A percentile compares a stretch with the other conserved stretches of the same genome.
Conservation (phyloP, 2,888 invertebrate genomes). For the Neoascia interrupta region DNA sequence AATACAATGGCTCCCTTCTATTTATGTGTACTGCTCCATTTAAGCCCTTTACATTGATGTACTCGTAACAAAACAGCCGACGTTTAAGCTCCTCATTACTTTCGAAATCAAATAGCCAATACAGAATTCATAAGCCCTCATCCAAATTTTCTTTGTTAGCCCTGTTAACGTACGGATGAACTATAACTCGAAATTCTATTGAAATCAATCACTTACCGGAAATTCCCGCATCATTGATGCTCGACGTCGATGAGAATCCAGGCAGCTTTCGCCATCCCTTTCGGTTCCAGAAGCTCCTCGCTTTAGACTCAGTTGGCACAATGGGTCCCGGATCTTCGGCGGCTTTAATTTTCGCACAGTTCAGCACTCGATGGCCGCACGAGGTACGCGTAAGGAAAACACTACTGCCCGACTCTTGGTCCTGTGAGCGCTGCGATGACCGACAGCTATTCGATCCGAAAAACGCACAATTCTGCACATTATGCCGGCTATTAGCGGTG, state of each 20-base stretch:
- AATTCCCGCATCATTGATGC: constrained; percentile 85
- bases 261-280: constrained; percentile 90
- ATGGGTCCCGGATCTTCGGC: constrained; percentile 79
- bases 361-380: constrained; percentile 79
- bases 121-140: too few species aligned
- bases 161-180: too few species aligned
- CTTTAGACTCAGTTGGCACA: constrained; percentile 77
- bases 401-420: constrained; percentile 65
- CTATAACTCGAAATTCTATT: too few species aligned
- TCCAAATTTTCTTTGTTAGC: too few species aligned
- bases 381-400: constrained; percentile 76
- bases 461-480: constrained; percentile 67
- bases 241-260: constrained; percentile 86
- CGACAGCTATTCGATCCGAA: constrained; percentile 77
- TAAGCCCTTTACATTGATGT: too few species aligned
- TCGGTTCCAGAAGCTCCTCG: constrained; percentile 84
- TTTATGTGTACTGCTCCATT: too few species aligned
- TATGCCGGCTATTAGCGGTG: constrained; percentile 67
- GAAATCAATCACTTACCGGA: constrained; percentile 82
- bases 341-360: constrained; percentile 80
- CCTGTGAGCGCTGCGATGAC: constrained; percentile 76
- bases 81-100: too few species aligned
- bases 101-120: too few species aligned
- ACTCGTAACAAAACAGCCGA: too few species aligned
- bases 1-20: too few species aligned